Evolutionary conservation across 2,888 invertebrate species (phyloP).

Genomic region (Nomada flava): DNA sequence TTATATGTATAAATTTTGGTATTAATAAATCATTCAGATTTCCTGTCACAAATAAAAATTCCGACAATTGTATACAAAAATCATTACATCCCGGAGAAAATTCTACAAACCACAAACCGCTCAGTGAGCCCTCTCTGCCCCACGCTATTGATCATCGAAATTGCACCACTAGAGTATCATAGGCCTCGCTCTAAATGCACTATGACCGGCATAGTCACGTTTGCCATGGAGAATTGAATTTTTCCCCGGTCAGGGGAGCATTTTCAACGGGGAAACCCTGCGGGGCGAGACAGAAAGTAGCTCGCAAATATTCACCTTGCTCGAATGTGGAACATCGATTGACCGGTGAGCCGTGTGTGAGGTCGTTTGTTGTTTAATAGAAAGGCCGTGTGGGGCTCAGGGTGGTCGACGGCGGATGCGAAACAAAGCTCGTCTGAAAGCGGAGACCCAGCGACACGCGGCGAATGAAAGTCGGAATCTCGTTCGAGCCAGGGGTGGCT

Average conservation of each 20-base stretch:
- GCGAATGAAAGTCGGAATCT: conserved; percentile 42
- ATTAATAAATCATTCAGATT: no score
- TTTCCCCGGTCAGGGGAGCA: conserved; percentile 5
- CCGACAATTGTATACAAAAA: no score
- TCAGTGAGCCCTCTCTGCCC: neutral
- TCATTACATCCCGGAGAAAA: no score
- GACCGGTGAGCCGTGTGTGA: conserved; percentile 58
- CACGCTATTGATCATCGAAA: neutral
- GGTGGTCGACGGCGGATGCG: conserved; percentile 16
- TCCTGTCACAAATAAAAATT: no score
- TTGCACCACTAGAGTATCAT: neutral
- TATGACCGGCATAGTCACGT: conserved; percentile 11
- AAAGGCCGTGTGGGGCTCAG: conserved; percentile 33
- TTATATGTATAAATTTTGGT: no score
- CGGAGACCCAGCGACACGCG: conserved; percentile 13
- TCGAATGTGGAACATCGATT: conserved; percentile 69
- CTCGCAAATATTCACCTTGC: conserved; percentile 51
- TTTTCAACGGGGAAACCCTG: conserved; percentile 22
- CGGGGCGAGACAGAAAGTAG: conserved; percentile 17
- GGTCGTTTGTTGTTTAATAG: conserved; percentile 65
- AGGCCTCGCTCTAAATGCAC: neutral
- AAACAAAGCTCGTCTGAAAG: conserved; percentile 56
- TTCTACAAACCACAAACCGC: no score
- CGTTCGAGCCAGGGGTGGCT: conserved; percentile 8
- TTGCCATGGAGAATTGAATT: conserved; percentile 24